Evolutionary conservation across 2,797 vertebrate species (phyloP), one percentile per base, ranked within the genome.

Genomic region (Coluber constrictor): DNA sequence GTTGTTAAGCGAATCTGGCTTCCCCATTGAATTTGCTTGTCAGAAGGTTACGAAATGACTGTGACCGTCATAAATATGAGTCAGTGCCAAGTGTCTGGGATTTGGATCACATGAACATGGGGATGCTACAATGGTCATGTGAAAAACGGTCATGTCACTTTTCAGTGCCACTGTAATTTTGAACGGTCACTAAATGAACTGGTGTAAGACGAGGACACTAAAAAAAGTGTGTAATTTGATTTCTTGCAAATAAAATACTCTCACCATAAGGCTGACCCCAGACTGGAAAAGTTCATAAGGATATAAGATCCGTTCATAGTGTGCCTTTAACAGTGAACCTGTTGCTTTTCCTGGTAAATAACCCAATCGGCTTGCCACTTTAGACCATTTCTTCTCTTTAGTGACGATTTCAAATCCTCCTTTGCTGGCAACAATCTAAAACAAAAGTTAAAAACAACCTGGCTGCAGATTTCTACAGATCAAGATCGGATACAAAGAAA

Each of bases 241-340:
- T 16, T 1, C 0, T 0, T 10, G 88, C 27, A 92, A 93, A 89
- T 57, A 1, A 83, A 90, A 29, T 11, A 93, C 0, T 74, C 98
- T 98, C 94, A 98, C 98, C 94, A 98, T 99, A 61, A 99, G 98
- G 87, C 99, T 98, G 94, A 99, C 99, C 89, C 99, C 99, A 11
- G 99, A 98, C 93, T 99, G 99, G 97, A 99, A 99, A 94, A 99
- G 98, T 93, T 99, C 99, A 3, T 99, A 99, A 0, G 99, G 99
- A 96, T 99, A 99, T 15, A 99, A 98, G 96, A 99, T 98, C 94
- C 98, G 98, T 95, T 99, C 98, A 83, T 99, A 99, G 95, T 99
- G 99, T 29, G 98, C 98, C 94, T 99, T 99, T 83, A 99, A 97
- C 90, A 99, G 96, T 0, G 99, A 98, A 2, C 99, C 98, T 0